Percentiles rank a stretch among this genome's conserved stretches.
These are phyloP conservation scores for Drosophila lacertosa DNA, from an alignment of 1,140 invertebrate genomes.

Conservation along the genomic window DNA sequence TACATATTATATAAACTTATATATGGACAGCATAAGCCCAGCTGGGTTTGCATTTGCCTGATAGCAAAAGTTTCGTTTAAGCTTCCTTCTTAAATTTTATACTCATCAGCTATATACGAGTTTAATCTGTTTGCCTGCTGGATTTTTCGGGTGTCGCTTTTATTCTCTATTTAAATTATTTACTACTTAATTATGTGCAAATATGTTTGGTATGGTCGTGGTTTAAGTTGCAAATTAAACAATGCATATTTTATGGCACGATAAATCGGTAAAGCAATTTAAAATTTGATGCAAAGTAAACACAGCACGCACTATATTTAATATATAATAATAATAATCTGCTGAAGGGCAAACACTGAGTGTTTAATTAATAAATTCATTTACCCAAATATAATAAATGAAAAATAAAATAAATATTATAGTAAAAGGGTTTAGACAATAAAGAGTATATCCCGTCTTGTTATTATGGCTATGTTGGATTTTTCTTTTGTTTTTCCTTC, in stretches of 20 bases:
- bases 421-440: too few relatives aligned
- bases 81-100: constrained; percentile 25
- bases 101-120: constrained; percentile 12
- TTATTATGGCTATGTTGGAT: too few relatives aligned
- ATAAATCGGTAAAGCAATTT: neutral
- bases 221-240: constrained; percentile 40
- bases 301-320: neutral
- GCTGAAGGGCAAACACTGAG: neutral
- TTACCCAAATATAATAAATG: too few relatives aligned
- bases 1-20: neutral
- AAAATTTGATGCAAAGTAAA: neutral
- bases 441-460: too few relatives aligned
- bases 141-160: neutral
- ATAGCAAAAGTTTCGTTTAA: constrained; percentile 25
- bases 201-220: constrained; percentile 11
- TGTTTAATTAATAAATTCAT: neutral
- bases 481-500: neutral
- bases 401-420: too few relatives aligned
- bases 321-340: neutral
- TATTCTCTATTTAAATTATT: constrained; percentile 33
- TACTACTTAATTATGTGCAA: constrained; percentile 33
- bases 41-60: constrained; percentile 16
- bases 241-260: constrained; percentile 31
- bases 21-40: constrained; percentile 13
- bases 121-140: constrained; percentile 27